Conservation (phyloP, 2,888 invertebrate genomes). For the Aelia acuminata region DNA sequence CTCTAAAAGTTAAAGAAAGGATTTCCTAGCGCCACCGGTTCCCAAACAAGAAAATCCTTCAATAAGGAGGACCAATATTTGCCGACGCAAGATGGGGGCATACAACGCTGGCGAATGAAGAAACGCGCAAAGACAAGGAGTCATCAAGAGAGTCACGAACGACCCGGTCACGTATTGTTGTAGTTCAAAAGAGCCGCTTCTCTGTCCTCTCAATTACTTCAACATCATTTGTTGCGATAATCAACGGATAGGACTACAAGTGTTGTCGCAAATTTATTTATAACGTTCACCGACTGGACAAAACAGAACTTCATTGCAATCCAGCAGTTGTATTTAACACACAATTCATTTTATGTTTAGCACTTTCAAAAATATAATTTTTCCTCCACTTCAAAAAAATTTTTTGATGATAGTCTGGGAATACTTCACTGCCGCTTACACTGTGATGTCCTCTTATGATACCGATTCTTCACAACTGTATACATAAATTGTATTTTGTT, state of each 20-base stretch:
- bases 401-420: too few species aligned
- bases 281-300: background rate
- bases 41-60: slow-evolving; percentile 13
- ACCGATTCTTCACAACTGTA: too few species aligned
- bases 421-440: too few species aligned
- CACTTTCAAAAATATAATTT: too few species aligned
- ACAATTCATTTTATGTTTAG: too few species aligned
- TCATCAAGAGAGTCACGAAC: background rate
- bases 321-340: too few species aligned
- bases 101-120: background rate
- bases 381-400: too few species aligned
- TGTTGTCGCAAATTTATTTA: background rate
- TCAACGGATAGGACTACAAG: background rate
- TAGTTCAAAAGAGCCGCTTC: background rate
- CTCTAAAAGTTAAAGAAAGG: too few species aligned
- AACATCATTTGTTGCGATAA: background rate
- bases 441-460: too few species aligned
- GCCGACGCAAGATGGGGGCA: background rate
- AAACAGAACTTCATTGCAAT: too few species aligned
- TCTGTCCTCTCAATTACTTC: background rate
- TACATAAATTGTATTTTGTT: too few species aligned
- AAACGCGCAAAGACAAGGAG: background rate
- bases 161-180: slow-evolving; percentile 22
- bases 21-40: background rate
- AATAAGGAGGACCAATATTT: background rate